Evolutionary conservation across 2,888 invertebrate species (phyloP), one percentile per base, ranked within the genome.

Genomic region (Zelleria hepariella): DNA sequence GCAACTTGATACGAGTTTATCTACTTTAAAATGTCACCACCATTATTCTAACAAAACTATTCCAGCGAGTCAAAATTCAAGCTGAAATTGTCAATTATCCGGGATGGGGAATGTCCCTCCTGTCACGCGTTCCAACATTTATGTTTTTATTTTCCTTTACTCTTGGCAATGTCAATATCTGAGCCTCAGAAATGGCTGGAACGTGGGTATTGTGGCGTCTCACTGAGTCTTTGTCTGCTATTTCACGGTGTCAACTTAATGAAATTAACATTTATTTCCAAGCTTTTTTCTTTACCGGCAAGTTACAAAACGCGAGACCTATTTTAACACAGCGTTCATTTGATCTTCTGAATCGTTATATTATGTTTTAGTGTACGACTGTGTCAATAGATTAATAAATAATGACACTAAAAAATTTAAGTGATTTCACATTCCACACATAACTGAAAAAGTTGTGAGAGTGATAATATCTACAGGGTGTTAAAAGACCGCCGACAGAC

Each of bases 101-200:
- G 66, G 65, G 65, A 68, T 68, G 68, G 66, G 69, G 73, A 72
- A 75, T 74, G 74, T 74, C 68, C 70, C 70, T 70, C 71, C 73
- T 70, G 71, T 70, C 68, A 74, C 25, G 77, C 74, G 77, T 77
- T 79, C 80, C 81, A 80, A 81, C 81, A 77, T 79, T 77, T 75
- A 74, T 76, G 68, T 72, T 57, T 62, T 64, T 65, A 61, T 64
- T 69, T 72, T 66, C 74, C 73, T 72, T 72, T 73, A 72, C 72
- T 73, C 67, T 67, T 71, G 66, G 72, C 69, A 72, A 78, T 77
- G 77, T 77, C 80, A 80, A 81, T 82, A 79, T 76, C 69, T 66
- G 68, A 64, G 70, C 66, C 66, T 63, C 66, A 65, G 66, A 72
- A 75, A 75, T 72, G 71, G 67, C 64, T 77, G 78, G 73, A 75